phyloP scores from a whole-genome alignment of 2,797 vertebrate genomes.

The Streptopelia turtur region DNA sequence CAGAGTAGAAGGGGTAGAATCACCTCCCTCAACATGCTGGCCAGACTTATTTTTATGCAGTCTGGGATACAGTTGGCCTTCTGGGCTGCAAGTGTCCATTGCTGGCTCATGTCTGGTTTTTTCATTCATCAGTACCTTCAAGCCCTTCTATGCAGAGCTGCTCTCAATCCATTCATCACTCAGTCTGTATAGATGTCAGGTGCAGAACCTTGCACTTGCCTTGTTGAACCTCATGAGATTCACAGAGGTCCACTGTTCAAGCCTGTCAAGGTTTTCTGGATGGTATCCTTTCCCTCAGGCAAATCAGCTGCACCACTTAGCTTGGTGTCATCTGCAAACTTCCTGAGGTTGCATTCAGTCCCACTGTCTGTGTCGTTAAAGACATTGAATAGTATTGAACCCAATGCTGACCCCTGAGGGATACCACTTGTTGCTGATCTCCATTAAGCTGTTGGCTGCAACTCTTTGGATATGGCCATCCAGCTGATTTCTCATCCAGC shows the following conservation, averaged over 20 bases:
- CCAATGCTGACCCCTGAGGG: background rate
- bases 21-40: background rate
- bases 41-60: background rate
- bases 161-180: background rate
- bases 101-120: rapidly evolving
- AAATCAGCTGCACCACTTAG: background rate
- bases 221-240: background rate
- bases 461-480: background rate
- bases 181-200: background rate
- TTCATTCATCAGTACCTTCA: background rate
- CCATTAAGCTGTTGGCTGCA: background rate
- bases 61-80: background rate
- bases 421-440: background rate
- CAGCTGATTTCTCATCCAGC: background rate
- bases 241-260: background rate
- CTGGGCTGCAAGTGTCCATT: background rate
- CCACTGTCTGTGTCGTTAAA: background rate
- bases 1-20: rapidly evolving
- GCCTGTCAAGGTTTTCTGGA: background rate
- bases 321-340: background rate
- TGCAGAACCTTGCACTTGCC: background rate
- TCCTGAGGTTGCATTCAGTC: background rate
- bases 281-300: background rate
- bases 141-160: background rate
- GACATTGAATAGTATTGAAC: background rate